Evolutionary conservation across 2,888 invertebrate genomes (phyloP), one percentile per base, ranked within the genome.

Genomic region (Ecliptopera silaceata): DNA sequence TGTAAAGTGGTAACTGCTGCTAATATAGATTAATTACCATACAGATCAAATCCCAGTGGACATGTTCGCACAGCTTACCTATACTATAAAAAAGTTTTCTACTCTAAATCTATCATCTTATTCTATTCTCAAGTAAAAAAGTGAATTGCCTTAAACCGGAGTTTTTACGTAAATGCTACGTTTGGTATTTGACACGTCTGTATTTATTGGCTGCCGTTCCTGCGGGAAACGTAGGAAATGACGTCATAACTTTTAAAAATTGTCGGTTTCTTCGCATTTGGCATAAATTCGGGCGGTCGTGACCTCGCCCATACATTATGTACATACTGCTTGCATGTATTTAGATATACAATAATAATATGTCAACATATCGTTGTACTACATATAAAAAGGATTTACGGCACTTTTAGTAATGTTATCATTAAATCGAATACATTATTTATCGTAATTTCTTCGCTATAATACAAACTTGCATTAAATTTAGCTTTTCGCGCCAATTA

Each of bases 201-300:
- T 54, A 59, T 59, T 50, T 54, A 59, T 54, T 36, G 36, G 41
- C 20, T 36, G 17, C 32, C 53, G 43, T 45, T 44, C 39, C 43
- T 12, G 22, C 39, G 31, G 51, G 56, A 41, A 51, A 46, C 38
- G 22, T 31, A 48, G 72, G 70, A 70, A 68, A 71, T 69, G 63
- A 59, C 64, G 67, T 66, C 68, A 70, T 71, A 75, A 75, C 67
- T 76, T 72, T 68, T 57, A 70, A 74, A 69, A 70, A 75, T 59
- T 54, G 54, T 39, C 71, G 70, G 68, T 63, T 66, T 65, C 66
- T 72, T 70, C 66, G 69, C 67, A 70, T 74, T 63, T 63, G 66
- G 65, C 69, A 71, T 74, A 72, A 69, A 74, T 72, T 72, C 22
- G 13, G 13, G 26, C 49, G 50, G 31, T 20, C 55, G 65, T 59